Evolutionary conservation across 2,797 vertebrate species (phyloP).

Genomic region (Ctenopoma kingsleyae): DNA sequence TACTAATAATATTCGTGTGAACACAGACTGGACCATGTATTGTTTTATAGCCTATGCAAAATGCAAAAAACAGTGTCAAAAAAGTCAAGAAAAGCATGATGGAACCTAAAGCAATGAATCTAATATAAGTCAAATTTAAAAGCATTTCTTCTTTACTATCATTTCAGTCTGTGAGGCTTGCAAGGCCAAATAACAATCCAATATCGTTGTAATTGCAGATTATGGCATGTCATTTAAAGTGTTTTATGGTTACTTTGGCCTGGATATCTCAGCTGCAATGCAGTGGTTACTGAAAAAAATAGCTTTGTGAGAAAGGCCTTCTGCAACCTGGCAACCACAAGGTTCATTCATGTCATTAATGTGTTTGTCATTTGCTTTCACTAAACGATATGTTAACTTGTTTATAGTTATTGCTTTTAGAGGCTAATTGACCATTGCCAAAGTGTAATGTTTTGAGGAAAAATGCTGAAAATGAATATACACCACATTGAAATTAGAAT

Average conservation of each 20-base stretch:
- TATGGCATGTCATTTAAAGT: slow-evolving; percentile 36
- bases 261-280: slow-evolving; percentile 18
- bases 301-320: neutral
- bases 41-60: too few relatives aligned
- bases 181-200: slow-evolving; percentile 34
- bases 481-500: neutral
- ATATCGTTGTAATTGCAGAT: slow-evolving; percentile 38
- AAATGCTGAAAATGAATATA: neutral
- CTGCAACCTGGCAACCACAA: neutral
- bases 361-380: neutral
- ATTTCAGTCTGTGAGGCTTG: neutral
- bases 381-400: neutral
- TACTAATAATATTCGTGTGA: too few relatives aligned
- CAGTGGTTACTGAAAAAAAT: slow-evolving; percentile 28
- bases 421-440: neutral
- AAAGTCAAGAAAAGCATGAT: neutral
- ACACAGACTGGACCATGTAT: too few relatives aligned
- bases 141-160: neutral
- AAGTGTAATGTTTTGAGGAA: neutral
- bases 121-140: neutral
- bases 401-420: neutral
- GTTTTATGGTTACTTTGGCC: slow-evolving; percentile 54
- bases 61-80: too few relatives aligned
- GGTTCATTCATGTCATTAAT: slow-evolving; percentile 2
- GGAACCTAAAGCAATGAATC: neutral